Evolutionary conservation across 2,797 vertebrate species (phyloP).

Genomic region (Acanthurus tractus): DNA sequence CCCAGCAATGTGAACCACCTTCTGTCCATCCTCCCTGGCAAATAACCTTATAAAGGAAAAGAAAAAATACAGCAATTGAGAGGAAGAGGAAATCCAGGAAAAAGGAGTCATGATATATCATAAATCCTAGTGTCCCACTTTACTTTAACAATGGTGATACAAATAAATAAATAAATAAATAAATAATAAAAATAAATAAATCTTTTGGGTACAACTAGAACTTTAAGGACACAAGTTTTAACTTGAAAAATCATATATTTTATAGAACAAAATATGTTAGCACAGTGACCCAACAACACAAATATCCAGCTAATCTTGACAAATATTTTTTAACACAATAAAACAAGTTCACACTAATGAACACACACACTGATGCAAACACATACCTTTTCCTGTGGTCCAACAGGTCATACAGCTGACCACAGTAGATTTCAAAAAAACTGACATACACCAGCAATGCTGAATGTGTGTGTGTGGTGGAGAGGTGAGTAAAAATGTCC

Average conservation of each 20-base stretch:
- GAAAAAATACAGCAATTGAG: background rate
- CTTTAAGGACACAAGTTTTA: background rate
- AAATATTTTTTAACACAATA: background rate
- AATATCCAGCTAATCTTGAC: background rate
- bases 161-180: background rate
- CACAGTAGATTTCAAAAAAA: slow-evolving; percentile 96
- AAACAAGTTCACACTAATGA: slow-evolving; percentile 60
- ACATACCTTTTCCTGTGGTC: slow-evolving; percentile 90
- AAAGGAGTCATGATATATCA: background rate
- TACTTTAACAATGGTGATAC: background rate
- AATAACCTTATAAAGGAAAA: slow-evolving; percentile 83
- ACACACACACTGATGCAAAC: background rate
- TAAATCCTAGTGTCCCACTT: background rate
- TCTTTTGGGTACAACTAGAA: background rate
- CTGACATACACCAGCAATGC: slow-evolving; percentile 88
- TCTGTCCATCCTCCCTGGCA: slow-evolving; percentile 92
- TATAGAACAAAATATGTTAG: background rate
- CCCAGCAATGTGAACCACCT: slow-evolving; percentile 90
- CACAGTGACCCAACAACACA: too few species aligned
- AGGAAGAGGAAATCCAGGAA: background rate
- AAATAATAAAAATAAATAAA: background rate
- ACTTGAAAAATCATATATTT: background rate
- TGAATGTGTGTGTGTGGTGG: slow-evolving; percentile 42
- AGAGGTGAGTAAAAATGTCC: slow-evolving; percentile 90
- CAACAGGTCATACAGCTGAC: slow-evolving; percentile 93